Evolutionary conservation across 2,797 vertebrate species (phyloP).

Genomic region (Pseudomugil tenellus): DNA sequence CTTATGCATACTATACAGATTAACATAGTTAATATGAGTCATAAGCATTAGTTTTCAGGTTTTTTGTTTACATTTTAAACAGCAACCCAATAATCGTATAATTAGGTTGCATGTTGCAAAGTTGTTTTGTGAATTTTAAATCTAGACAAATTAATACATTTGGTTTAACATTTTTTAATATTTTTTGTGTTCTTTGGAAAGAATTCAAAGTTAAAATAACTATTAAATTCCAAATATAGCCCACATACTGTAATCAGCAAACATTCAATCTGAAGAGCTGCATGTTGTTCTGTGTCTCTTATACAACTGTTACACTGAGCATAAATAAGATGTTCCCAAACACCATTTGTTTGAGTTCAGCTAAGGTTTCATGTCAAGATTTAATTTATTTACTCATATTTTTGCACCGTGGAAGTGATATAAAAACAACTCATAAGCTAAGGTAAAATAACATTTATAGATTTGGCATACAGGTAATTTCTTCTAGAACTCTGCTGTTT

Average conservation of each 20-base stretch:
- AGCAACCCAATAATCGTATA: no score
- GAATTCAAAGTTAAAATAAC: neutral
- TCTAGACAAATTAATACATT: neutral
- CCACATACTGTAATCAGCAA: neutral
- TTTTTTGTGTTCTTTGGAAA: no score
- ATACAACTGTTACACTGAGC: constrained; percentile 5
- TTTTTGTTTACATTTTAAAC: no score
- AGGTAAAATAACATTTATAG: constrained; percentile 23
- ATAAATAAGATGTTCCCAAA: constrained; percentile 2
- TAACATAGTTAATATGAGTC: no score
- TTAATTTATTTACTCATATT: constrained; percentile 9
- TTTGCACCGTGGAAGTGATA: neutral
- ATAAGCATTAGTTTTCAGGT: no score
- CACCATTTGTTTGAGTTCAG: constrained; percentile 24
- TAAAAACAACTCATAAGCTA: constrained; percentile 4
- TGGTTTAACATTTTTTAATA: neutral
- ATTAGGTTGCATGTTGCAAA: no score
- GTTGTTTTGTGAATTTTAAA: no score
- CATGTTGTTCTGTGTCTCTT: neutral
- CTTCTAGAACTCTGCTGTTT: constrained; percentile 10
- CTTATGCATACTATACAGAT: no score
- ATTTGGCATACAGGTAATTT: neutral
- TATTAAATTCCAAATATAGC: constrained; percentile 8
- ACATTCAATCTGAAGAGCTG: neutral
- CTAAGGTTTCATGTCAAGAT: constrained; percentile 13